phyloP scores from a whole-genome alignment of 2,888 invertebrate genomes.

The Odontocolon sp. region DNA sequence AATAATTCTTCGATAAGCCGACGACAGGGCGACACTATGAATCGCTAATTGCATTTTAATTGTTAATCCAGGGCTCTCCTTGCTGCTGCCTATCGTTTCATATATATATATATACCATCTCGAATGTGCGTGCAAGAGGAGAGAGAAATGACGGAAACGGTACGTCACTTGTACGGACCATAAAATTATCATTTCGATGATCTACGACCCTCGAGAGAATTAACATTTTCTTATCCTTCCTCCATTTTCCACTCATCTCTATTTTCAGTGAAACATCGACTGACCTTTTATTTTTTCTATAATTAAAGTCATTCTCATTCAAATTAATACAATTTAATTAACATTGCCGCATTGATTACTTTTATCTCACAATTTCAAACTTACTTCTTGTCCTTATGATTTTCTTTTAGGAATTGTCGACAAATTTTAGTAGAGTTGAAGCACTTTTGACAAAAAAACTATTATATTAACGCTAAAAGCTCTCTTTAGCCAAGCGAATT shows the following conservation, averaged over 20 bases:
- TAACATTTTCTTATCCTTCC: background rate
- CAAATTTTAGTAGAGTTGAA: no score
- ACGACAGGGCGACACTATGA: constrained; percentile 19
- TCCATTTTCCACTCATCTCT: background rate
- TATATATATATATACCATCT: no score
- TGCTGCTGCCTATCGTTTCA: no score
- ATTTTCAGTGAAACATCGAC: no score
- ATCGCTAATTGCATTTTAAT: constrained; percentile 54
- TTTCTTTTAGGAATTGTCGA: no score
- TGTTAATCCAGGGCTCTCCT: constrained; percentile 46
- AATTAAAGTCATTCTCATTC: no score
- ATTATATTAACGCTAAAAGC: background rate
- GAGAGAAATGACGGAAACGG: constrained; percentile 22
- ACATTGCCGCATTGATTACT: no score
- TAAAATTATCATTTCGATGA: constrained; percentile 47
- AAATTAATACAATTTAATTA: no score
- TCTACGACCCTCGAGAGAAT: constrained; percentile 6
- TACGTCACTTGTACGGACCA: constrained; percentile 18
- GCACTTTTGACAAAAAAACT: no score
- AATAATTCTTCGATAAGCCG: constrained; percentile 26
- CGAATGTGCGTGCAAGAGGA: constrained; percentile 33
- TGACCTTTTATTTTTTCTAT: no score
- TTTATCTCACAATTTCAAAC: no score
- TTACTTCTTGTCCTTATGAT: no score
- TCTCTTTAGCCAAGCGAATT: background rate